A percentile compares a stretch with the other conserved stretches of the same genome.
These are phyloP conservation scores for Maccullochella peelii DNA, from an alignment of 2,113 vertebrate genomes.

Conservation along the genomic window DNA sequence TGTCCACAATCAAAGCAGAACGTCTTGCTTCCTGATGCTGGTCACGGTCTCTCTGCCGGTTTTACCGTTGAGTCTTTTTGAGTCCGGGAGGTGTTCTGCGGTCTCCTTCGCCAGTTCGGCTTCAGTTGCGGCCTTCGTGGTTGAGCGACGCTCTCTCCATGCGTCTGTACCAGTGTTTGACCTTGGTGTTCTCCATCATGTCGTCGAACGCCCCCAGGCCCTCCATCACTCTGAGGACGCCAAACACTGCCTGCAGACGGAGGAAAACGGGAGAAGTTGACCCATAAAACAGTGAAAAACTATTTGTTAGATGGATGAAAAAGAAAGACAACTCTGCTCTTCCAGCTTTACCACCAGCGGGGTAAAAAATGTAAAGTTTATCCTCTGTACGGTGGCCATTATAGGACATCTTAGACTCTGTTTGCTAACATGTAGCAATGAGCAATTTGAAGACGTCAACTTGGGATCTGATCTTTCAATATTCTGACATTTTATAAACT, in stretches of 20 bases:
- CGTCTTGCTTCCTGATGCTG: neutral
- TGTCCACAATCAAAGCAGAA: neutral
- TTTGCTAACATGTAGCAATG: neutral
- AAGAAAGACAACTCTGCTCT: no score
- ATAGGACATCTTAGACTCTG: neutral
- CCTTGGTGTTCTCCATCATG: constrained; percentile 93
- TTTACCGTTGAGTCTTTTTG: constrained; percentile 3
- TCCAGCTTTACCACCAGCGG: no score
- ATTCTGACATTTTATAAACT: neutral
- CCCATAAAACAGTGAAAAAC: neutral
- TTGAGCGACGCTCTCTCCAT: constrained; percentile 86
- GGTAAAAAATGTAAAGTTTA: neutral
- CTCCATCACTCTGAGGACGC: constrained; percentile 96
- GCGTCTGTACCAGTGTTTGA: constrained; percentile 91
- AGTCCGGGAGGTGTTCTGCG: neutral
- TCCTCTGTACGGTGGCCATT: neutral
- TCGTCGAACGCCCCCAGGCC: constrained; percentile 94
- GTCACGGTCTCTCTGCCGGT: neutral
- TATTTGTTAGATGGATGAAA: neutral
- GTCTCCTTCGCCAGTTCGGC: neutral
- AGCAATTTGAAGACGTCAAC: neutral
- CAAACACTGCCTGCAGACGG: constrained; percentile 89
- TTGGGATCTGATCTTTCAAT: neutral
- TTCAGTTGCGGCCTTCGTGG: constrained; percentile 60
- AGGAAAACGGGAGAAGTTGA: neutral